A percentile compares a stretch with the other conserved stretches of the same genome.
Conservation (phyloP, 2,888 invertebrate genomes). For the Mesorhabditis spiculigera region DNA sequence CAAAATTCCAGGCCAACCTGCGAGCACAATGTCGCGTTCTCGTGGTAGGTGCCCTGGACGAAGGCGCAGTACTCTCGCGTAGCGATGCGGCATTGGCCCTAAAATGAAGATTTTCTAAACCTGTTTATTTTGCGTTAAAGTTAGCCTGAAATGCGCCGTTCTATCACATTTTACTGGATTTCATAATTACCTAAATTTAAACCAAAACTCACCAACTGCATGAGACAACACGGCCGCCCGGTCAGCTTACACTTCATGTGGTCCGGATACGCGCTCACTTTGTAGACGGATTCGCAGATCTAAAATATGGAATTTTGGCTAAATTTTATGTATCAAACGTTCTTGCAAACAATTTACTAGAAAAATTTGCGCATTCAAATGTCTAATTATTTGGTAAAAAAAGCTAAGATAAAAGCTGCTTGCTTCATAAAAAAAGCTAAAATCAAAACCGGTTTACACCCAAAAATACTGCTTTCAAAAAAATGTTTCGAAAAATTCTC, state of each 20-base stretch:
- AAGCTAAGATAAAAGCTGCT: no score
- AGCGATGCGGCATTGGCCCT: slow-evolving; percentile 85
- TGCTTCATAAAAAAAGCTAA: no score
- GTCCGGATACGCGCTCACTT: slow-evolving; percentile 18
- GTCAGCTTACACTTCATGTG: slow-evolving; percentile 66
- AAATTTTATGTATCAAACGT: no score
- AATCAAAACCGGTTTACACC: no score
- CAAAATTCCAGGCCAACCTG: slow-evolving; percentile 67
- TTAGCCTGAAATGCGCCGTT: not conserved
- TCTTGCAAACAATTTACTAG: no score
- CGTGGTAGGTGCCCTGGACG: slow-evolving; percentile 88
- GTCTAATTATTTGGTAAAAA: no score
- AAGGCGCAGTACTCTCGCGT: slow-evolving; percentile 92
- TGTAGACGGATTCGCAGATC: slow-evolving; percentile 29
- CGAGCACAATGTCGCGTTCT: slow-evolving; percentile 89
- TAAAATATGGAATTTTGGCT: not conserved
- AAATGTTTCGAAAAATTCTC: no score
- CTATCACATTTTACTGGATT: no score
- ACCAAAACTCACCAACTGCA: slow-evolving; percentile 60
- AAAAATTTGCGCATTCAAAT: no score
- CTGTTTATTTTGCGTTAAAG: not conserved
- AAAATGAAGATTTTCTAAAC: slow-evolving; percentile 20
- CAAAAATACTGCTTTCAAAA: no score
- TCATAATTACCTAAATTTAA: no score
- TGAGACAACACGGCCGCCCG: slow-evolving; percentile 93